phyloP scores from a whole-genome alignment of 2,113 vertebrate genomes.

The Athene noctua region DNA sequence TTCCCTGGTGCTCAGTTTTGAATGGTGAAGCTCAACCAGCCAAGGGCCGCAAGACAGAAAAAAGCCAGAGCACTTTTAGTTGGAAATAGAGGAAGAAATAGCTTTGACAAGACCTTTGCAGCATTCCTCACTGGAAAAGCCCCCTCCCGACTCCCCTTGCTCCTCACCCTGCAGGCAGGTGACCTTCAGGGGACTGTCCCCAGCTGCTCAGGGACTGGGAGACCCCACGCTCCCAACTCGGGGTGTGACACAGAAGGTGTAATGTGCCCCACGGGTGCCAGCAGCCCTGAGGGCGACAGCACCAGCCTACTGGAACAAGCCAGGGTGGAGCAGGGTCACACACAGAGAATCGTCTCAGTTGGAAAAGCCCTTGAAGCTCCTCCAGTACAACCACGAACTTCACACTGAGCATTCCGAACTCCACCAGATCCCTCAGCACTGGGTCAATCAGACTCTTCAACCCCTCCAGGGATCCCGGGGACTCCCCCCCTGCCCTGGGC shows the following conservation, averaged over 20 bases:
- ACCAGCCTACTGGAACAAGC: not conserved
- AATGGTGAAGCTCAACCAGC: not conserved
- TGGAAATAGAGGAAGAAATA: not conserved
- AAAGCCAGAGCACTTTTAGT: not conserved
- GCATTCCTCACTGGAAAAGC: not conserved
- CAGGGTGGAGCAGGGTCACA: not conserved
- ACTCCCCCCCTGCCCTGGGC: no score
- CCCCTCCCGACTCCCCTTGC: not conserved
- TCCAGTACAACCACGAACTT: no score
- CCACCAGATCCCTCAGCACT: no score
- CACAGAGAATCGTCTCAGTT: no score
- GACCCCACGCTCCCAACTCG: accelerated
- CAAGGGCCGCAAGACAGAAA: not conserved
- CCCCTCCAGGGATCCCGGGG: no score
- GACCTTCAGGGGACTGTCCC: not conserved
- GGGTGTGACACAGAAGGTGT: not conserved
- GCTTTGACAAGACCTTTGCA: not conserved
- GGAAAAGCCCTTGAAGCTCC: no score
- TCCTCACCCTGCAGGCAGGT: accelerated
- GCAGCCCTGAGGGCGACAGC: not conserved
- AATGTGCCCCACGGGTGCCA: accelerated
- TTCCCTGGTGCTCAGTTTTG: not conserved
- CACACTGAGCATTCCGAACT: no score
- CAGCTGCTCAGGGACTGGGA: accelerated
- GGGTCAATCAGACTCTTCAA: no score